A percentile compares a stretch with the other conserved stretches of the same genome.
These are phyloP conservation scores for Microcebus murinus DNA, from an alignment of 2,113 vertebrate genomes.

Conservation along the genomic window DNA sequence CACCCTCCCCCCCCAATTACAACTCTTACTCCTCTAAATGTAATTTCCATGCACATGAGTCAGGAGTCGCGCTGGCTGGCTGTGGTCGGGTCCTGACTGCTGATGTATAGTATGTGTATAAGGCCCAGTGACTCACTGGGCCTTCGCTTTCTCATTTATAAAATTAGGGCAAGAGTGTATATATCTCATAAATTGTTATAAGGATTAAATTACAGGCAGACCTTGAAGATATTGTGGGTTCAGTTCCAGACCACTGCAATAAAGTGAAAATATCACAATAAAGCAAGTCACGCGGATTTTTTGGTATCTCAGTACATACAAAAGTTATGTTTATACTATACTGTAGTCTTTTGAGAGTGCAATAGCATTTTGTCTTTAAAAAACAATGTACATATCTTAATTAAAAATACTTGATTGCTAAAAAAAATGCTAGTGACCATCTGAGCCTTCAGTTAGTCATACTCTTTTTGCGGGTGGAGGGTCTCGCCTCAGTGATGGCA, in stretches of 20 bases:
- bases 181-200: background rate
- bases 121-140: background rate
- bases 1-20: background rate
- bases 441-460: background rate
- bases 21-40: constrained; percentile 15
- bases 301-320: background rate
- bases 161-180: constrained; percentile 3
- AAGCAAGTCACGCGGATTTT: background rate
- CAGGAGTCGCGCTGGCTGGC: background rate
- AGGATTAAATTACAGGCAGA: background rate
- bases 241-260: background rate
- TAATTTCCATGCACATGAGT: constrained; percentile 23
- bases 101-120: background rate
- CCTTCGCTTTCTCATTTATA: constrained; percentile 43
- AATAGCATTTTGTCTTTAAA: background rate
- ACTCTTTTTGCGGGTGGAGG: background rate
- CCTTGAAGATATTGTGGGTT: background rate
- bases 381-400: background rate
- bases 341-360: background rate
- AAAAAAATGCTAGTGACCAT: background rate
- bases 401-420: background rate
- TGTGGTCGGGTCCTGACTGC: background rate
- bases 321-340: background rate
- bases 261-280: background rate
- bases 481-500: background rate